A percentile compares a stretch with the other conserved stretches of the same genome.
Evolutionary conservation across 2,797 vertebrate genomes (phyloP).

Genomic region (Heterohyrax brucei): DNA sequence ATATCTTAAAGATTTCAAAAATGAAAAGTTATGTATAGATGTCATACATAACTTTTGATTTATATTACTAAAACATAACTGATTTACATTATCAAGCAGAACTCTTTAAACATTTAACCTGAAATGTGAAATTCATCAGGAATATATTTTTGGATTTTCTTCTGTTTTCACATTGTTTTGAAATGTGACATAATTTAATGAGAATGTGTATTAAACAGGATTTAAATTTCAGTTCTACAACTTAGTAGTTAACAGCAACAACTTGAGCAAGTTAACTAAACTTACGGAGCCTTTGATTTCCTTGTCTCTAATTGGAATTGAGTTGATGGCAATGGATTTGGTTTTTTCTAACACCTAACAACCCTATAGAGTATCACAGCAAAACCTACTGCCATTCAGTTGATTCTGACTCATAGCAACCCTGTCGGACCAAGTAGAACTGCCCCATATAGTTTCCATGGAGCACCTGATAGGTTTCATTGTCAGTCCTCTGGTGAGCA

Average conservation of each 20-base stretch:
- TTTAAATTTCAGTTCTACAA: conserved; percentile 6
- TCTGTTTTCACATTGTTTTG: not conserved
- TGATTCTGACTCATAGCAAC: too few relatives aligned
- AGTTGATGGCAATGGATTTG: too few relatives aligned
- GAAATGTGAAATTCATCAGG: not conserved
- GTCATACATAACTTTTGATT: not conserved
- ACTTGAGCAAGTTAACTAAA: not conserved
- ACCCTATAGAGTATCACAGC: too few relatives aligned
- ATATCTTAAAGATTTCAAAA: not conserved
- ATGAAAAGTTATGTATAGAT: not conserved
- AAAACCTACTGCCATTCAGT: too few relatives aligned
- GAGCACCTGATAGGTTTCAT: too few relatives aligned
- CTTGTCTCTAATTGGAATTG: not conserved
- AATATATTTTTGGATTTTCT: not conserved
- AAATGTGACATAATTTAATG: not conserved
- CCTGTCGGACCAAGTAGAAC: too few relatives aligned
- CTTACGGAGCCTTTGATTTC: not conserved
- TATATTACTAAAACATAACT: not conserved
- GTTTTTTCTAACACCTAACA: too few relatives aligned
- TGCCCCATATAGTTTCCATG: too few relatives aligned
- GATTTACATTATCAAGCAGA: not conserved
- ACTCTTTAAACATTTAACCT: not conserved
- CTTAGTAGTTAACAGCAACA: not conserved
- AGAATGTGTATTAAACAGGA: not conserved
- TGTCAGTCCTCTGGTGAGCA: too few relatives aligned